Evolutionary conservation across 2,113 vertebrate species (phyloP).

Genomic region (Burhinus oedicnemus): DNA sequence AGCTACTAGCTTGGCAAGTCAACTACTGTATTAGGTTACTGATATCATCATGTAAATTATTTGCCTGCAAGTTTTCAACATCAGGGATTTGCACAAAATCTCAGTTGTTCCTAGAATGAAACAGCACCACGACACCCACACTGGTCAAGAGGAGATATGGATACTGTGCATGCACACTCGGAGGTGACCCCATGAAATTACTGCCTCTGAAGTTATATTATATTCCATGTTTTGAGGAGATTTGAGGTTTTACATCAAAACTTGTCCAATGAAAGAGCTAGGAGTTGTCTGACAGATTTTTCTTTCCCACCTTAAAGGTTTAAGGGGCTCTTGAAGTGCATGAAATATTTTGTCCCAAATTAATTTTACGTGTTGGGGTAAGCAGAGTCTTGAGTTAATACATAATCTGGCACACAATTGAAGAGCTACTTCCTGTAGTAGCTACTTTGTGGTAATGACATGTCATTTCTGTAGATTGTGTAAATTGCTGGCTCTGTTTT

Average conservation of each 20-base stretch:
- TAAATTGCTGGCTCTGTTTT: conserved; percentile 39
- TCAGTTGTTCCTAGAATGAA: not conserved
- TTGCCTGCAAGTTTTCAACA: not conserved
- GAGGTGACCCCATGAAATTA: not conserved
- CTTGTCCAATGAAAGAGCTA: not conserved
- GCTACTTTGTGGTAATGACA: conserved; percentile 35
- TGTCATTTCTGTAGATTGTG: conserved; percentile 45
- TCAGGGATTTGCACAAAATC: not conserved
- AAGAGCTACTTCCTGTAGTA: conserved; percentile 43
- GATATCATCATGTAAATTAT: not conserved
- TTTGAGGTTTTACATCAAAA: not conserved
- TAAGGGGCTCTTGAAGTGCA: not conserved
- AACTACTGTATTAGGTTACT: not conserved
- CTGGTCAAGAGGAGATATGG: not conserved
- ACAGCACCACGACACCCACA: not conserved
- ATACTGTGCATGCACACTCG: not conserved
- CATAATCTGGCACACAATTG: not conserved
- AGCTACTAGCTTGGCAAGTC: not conserved
- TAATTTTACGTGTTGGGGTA: not conserved
- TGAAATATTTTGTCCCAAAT: not conserved
- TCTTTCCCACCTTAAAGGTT: not conserved
- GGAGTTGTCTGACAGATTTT: not conserved
- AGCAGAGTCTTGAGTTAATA: conserved; percentile 9
- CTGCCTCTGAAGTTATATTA: not conserved
- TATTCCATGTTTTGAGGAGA: not conserved